Evolutionary conservation across 2,113 vertebrate genomes (phyloP).

Genomic region (Daboia siamensis): DNA sequence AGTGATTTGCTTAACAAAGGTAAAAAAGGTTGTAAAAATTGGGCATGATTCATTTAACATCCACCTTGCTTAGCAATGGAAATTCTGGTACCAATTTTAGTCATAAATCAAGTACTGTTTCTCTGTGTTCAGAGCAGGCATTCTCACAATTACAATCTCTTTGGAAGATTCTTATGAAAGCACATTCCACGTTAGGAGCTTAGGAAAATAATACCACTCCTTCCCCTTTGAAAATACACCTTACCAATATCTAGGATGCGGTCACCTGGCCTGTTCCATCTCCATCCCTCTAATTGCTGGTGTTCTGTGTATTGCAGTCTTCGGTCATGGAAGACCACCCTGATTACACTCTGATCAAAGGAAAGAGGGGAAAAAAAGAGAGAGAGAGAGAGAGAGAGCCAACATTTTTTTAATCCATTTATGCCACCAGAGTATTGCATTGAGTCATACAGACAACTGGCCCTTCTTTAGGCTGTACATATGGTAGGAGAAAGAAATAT

Average conservation of each 20-base stretch:
- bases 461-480: not conserved
- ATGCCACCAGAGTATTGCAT: not conserved
- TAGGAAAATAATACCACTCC: not conserved
- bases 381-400: not conserved
- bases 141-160: not conserved
- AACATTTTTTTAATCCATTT: not conserved
- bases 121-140: not conserved
- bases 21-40: not conserved
- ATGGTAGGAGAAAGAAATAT: not conserved
- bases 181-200: not conserved
- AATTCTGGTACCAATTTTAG: not conserved
- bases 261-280: slow-evolving; percentile 55
- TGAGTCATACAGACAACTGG: not conserved
- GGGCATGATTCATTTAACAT: not conserved
- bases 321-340: slow-evolving; percentile 47
- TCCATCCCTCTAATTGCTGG: slow-evolving; percentile 61
- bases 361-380: not conserved
- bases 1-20: not conserved
- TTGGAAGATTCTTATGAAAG: not conserved
- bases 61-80: not conserved
- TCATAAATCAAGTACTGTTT: not conserved
- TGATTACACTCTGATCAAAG: slow-evolving; percentile 33
- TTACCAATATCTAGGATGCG: slow-evolving; percentile 59
- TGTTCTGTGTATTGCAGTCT: slow-evolving; percentile 55
- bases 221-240: not conserved